These are phyloP conservation scores for Lasioglossum figueresi DNA, from an alignment of 2,888 invertebrate genomes.

Conservation along the genomic window DNA sequence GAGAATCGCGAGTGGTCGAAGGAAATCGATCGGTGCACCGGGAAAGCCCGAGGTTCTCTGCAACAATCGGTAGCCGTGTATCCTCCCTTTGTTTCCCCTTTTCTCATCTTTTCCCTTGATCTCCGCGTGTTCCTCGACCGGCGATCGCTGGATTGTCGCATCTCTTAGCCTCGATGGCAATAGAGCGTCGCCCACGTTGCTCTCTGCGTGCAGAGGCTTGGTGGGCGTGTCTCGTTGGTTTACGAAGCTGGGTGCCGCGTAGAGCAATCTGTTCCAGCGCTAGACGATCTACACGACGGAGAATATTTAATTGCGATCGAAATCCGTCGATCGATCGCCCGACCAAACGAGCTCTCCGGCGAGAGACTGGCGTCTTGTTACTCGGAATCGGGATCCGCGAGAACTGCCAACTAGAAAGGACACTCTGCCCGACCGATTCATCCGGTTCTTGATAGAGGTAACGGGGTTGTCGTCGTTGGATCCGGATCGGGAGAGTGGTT, in stretches of 20 bases:
- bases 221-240: background rate
- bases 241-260: background rate
- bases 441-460: constrained; percentile 28
- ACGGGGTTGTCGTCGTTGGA: constrained; percentile 11
- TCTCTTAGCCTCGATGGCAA: background rate
- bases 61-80: background rate
- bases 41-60: background rate
- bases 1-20: constrained; percentile 27
- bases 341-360: background rate
- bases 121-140: background rate
- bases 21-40: background rate
- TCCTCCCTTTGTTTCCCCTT: background rate
- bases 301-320: constrained; percentile 4
- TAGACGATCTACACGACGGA: background rate
- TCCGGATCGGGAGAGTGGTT: background rate
- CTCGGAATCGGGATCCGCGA: constrained; percentile 33
- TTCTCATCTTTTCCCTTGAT: background rate
- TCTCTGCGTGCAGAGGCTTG: background rate
- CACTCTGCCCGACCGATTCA: constrained; percentile 57
- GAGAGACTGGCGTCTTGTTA: background rate
- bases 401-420: constrained; percentile 79
- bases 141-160: background rate
- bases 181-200: background rate
- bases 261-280: background rate
- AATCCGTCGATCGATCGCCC: constrained; percentile 30